These are phyloP conservation scores for Amphiduros pacificus DNA, from an alignment of 2,888 invertebrate species.

Conservation along the genomic window DNA sequence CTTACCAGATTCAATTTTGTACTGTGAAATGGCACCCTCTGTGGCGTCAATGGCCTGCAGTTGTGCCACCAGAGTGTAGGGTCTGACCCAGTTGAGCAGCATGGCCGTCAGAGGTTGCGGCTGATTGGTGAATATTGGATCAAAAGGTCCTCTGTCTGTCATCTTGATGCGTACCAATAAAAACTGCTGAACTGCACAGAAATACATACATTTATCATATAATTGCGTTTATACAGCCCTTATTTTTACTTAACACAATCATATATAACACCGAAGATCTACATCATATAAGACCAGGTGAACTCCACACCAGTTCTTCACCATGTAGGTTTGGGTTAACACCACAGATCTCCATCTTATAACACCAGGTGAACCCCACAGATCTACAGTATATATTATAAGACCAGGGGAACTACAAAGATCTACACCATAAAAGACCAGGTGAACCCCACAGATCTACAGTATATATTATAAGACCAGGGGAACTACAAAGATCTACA, in stretches of 20 bases:
- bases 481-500: too few species aligned
- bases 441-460: too few species aligned
- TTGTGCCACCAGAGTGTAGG: background rate
- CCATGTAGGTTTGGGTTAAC: too few species aligned
- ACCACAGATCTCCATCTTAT: too few species aligned
- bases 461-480: too few species aligned
- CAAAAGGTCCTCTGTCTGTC: constrained; percentile 13
- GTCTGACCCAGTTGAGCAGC: background rate
- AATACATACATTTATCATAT: constrained; percentile 2
- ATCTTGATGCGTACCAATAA: constrained; percentile 12
- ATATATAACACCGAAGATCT: too few species aligned
- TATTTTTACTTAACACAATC: background rate
- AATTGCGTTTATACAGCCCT: background rate
- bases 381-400: too few species aligned
- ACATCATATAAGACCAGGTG: too few species aligned
- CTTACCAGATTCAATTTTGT: background rate
- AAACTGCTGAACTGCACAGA: background rate
- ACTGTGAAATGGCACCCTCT: background rate
- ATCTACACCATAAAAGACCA: too few species aligned
- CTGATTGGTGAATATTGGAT: background rate
- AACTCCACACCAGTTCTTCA: too few species aligned
- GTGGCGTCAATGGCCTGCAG: background rate
- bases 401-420: too few species aligned
- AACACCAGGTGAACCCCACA: too few species aligned
- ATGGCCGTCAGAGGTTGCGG: background rate